A percentile compares a stretch with the other conserved stretches of the same genome.
phyloP scores from a whole-genome alignment of 1,140 invertebrate species.

The Halyomorpha halys region DNA sequence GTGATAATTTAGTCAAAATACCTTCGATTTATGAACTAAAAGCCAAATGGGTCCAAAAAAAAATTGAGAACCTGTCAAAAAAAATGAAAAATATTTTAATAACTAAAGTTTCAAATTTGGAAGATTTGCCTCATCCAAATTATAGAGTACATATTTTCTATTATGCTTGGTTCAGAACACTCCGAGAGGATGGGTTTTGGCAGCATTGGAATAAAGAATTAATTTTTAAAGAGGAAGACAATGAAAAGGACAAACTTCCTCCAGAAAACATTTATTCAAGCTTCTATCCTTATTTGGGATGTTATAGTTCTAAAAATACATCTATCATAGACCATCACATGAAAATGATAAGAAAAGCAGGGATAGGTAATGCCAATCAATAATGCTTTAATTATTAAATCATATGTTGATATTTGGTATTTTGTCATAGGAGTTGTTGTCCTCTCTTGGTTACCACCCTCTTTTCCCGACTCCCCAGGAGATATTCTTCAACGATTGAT shows the following conservation, averaged over 20 bases:
- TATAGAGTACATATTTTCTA: slow-evolving; percentile 43
- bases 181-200: slow-evolving; percentile 38
- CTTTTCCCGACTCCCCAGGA: slow-evolving; percentile 37
- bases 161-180: slow-evolving; percentile 41
- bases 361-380: slow-evolving; percentile 34
- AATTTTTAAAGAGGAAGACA: slow-evolving; percentile 38
- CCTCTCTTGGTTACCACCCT: slow-evolving; percentile 40
- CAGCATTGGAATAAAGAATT: slow-evolving; percentile 42
- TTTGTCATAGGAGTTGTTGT: slow-evolving; percentile 31
- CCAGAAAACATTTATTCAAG: slow-evolving; percentile 41
- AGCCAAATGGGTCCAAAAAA: slow-evolving; percentile 28
- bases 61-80: slow-evolving; percentile 29
- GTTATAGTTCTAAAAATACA: slow-evolving; percentile 42
- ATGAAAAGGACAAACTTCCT: slow-evolving; percentile 38
- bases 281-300: slow-evolving; percentile 41
- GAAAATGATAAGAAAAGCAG: slow-evolving; percentile 38
- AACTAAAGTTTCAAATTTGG: slow-evolving; percentile 16
- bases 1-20: slow-evolving; percentile 18
- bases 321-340: slow-evolving; percentile 40
- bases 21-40: slow-evolving; percentile 27
- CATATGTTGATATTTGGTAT: not conserved
- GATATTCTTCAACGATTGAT: slow-evolving; percentile 38
- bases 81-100: slow-evolving; percentile 26
- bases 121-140: slow-evolving; percentile 34
- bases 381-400: not conserved